A percentile compares a stretch with the other conserved stretches of the same genome.
Conservation (phyloP, 2,888 invertebrate genomes). For the Teinopalpus imperialis region DNA sequence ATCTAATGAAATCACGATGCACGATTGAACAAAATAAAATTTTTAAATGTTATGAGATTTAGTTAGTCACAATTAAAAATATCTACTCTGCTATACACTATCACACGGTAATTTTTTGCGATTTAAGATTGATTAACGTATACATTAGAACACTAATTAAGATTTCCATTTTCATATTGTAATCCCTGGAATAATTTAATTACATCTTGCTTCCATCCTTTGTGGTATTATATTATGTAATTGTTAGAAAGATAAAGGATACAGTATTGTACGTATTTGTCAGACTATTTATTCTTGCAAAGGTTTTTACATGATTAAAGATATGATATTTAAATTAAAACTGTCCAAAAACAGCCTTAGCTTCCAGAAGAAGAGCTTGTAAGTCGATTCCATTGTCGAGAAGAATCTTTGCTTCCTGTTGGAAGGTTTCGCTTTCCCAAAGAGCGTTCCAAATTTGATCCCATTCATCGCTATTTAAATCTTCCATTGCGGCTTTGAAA, state of each 20-base stretch:
- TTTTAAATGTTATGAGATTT: constrained; percentile 15
- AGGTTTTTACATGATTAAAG: neutral
- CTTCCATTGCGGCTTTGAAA: constrained; percentile 55
- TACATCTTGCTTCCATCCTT: too few relatives aligned
- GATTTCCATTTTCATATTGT: constrained; percentile 9
- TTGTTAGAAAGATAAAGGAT: too few relatives aligned
- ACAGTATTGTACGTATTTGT: too few relatives aligned
- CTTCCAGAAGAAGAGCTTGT: constrained; percentile 39
- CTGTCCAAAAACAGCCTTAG: constrained; percentile 58
- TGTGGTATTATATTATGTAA: neutral
- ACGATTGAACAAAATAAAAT: constrained; percentile 10
- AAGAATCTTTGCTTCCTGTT: constrained; percentile 46
- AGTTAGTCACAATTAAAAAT: constrained; percentile 4
- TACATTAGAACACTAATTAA: constrained; percentile 14
- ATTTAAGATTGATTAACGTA: constrained; percentile 21
- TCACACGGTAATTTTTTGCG: constrained; percentile 9
- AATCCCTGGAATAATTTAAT: constrained; percentile 1
- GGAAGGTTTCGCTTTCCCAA: constrained; percentile 52
- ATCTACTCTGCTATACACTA: constrained; percentile 14
- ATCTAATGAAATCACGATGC: constrained; percentile 21
- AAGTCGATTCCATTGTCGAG: constrained; percentile 53
- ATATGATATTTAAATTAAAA: constrained; percentile 32
- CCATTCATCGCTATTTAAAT: constrained; percentile 59
- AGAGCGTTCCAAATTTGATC: constrained; percentile 44
- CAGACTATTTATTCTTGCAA: too few relatives aligned